These are phyloP conservation scores for Jacana jacana DNA, from an alignment of 2,113 vertebrate species.

Conservation along the genomic window DNA sequence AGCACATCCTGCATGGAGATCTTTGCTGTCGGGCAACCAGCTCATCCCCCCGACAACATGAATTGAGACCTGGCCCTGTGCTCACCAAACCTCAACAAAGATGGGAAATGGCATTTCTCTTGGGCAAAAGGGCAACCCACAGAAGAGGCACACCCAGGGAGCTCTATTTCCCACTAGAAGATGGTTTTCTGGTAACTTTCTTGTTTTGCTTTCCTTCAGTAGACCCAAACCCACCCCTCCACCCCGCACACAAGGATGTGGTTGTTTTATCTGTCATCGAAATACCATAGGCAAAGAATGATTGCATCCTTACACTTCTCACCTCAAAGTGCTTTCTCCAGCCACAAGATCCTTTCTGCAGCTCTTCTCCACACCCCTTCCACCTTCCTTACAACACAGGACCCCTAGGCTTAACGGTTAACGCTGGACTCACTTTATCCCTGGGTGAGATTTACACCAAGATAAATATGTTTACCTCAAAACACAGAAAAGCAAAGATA, in stretches of 20 bases:
- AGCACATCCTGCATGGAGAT: not conserved
- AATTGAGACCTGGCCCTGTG: not conserved
- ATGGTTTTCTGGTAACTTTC: not conserved
- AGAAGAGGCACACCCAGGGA: not conserved
- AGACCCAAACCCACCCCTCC: not conserved
- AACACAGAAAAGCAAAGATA: not conserved
- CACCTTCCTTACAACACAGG: not conserved
- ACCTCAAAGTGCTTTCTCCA: not conserved
- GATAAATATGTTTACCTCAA: not conserved
- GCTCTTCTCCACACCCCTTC: not conserved
- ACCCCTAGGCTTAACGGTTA: not conserved
- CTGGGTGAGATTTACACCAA: not conserved
- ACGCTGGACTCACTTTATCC: not conserved
- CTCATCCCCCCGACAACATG: not conserved
- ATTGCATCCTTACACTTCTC: not conserved
- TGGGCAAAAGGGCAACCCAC: not conserved
- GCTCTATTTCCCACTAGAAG: not conserved
- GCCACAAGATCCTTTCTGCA: not conserved
- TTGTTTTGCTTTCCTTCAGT: not conserved
- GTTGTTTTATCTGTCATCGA: fast-evolving
- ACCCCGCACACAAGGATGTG: not conserved
- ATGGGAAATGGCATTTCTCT: not conserved
- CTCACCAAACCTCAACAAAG: not conserved
- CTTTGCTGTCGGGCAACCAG: not conserved
- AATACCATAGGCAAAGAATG: not conserved